Conservation (phyloP, 1,140 invertebrate species). For the Drosophila asahinai region DNA sequence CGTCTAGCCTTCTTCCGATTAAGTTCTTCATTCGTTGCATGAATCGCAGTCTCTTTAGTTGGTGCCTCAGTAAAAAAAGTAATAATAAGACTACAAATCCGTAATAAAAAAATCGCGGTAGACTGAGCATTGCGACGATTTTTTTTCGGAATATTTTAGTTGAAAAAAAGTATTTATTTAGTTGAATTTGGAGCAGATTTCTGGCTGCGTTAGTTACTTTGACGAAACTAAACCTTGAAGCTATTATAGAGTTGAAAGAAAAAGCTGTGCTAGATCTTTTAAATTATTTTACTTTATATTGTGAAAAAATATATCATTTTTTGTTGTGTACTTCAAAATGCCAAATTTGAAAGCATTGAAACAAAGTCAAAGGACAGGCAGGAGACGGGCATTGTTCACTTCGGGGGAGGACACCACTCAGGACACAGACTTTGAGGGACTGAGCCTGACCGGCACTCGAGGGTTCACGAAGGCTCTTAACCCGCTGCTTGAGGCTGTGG, state of each 20-base stretch:
- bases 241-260: no score
- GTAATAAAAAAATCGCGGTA: neutral
- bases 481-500: constrained; percentile 67
- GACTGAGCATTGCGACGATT: neutral
- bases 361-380: constrained; percentile 12
- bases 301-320: no score
- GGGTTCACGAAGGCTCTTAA: constrained; percentile 70
- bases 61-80: neutral
- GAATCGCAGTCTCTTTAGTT: neutral
- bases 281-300: no score
- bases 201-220: neutral
- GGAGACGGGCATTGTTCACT: constrained; percentile 20
- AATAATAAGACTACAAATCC: neutral
- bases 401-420: neutral
- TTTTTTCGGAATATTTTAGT: neutral
- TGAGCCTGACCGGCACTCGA: constrained; percentile 52
- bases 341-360: neutral
- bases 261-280: neutral
- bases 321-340: neutral
- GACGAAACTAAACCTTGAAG: neutral
- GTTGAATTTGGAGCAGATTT: neutral
- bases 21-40: neutral
- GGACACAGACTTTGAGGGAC: neutral
- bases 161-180: neutral
- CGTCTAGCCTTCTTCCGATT: neutral